Conservation (phyloP, 2,797 vertebrate species). For the Acanthis flammea region DNA sequence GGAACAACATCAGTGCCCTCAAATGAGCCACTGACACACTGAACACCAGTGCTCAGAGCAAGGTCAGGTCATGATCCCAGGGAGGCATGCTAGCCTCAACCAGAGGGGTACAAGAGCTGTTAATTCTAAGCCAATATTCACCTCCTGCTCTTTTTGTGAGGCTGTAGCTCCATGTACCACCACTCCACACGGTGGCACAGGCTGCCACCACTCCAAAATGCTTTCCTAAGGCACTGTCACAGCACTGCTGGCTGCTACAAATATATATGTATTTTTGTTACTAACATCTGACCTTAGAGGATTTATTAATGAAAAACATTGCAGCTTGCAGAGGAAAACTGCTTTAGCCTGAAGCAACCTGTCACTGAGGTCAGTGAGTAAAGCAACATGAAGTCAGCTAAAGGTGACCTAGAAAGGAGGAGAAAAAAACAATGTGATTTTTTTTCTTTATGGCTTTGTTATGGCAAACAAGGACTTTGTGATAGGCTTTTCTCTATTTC, state of each 20-base stretch:
- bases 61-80: not conserved
- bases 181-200: not conserved
- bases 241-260: not conserved
- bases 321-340: not conserved
- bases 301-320: not conserved
- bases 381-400: constrained; percentile 14
- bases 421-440: not conserved
- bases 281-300: not conserved
- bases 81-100: not conserved
- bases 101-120: not conserved
- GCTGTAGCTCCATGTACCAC: not conserved
- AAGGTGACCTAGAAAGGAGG: constrained; percentile 26
- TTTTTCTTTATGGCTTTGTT: not conserved
- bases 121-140: not conserved
- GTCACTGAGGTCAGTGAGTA: not conserved
- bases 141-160: not conserved
- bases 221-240: not conserved
- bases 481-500: not conserved
- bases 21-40: not conserved
- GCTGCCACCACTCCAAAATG: not conserved
- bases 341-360: constrained; percentile 7
- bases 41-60: not conserved
- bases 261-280: not conserved
- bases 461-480: not conserved
- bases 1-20: not conserved